A percentile compares a stretch with the other conserved stretches of the same genome.
Conservation (phyloP, 2,113 vertebrate species). For the Archilochus colubris region DNA sequence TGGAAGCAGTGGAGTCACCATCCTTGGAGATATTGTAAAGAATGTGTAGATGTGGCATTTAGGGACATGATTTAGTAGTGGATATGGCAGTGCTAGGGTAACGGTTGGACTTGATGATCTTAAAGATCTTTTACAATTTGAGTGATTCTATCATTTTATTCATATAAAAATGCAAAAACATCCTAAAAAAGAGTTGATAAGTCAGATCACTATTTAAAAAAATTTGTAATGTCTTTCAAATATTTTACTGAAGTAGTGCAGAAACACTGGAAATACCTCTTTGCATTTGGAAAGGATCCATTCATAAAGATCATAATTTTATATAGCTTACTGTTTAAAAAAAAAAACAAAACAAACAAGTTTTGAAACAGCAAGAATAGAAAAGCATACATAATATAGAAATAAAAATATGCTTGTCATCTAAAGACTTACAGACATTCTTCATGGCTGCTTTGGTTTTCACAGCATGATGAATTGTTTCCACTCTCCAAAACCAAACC, state of each 20-base stretch:
- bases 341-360: neutral
- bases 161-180: neutral
- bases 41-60: fast-evolving
- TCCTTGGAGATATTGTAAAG: neutral
- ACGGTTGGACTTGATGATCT: fast-evolving
- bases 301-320: neutral
- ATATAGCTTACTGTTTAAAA: neutral
- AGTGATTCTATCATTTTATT: neutral
- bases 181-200: neutral
- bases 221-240: neutral
- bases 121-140: neutral
- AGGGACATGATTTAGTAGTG: neutral
- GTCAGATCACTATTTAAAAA: neutral
- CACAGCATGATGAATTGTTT: neutral
- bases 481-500: neutral
- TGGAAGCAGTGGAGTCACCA: neutral
- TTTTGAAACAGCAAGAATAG: neutral
- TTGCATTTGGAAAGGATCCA: neutral
- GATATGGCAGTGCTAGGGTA: neutral
- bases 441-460: neutral
- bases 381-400: neutral
- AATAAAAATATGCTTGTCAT: neutral
- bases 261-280: neutral
- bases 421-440: neutral
- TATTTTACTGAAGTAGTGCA: neutral